phyloP scores from a whole-genome alignment of 2,888 invertebrate species.

The Drosophila mimica region DNA sequence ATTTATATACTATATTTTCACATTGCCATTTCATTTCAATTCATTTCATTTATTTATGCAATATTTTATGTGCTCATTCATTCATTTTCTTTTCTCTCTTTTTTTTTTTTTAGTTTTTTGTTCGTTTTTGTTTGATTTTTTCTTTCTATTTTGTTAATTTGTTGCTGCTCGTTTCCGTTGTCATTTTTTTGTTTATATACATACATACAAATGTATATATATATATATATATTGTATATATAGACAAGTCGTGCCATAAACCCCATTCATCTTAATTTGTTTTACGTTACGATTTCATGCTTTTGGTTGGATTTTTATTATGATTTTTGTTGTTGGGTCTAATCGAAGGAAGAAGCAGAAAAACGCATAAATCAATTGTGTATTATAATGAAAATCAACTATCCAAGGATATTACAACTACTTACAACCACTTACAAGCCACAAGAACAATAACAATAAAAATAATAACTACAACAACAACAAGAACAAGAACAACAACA shows the following conservation, averaged over 20 bases:
- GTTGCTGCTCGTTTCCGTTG: constrained; percentile 63
- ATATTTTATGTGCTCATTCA: constrained; percentile 76
- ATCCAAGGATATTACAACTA: constrained; percentile 40
- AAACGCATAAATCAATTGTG: constrained; percentile 51
- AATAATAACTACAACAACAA: constrained; percentile 44
- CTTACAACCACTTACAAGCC: constrained; percentile 35
- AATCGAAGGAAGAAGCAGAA: constrained; percentile 18
- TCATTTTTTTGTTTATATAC: constrained; percentile 59
- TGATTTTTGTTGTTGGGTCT: constrained; percentile 35
- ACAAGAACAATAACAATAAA: constrained; percentile 51
- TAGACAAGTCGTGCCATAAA: constrained; percentile 66
- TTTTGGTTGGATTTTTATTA: constrained; percentile 54
- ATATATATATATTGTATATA: constrained; percentile 33
- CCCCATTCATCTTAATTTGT: constrained; percentile 76
- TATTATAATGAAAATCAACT: constrained; percentile 53
- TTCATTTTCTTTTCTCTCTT: constrained; percentile 50
- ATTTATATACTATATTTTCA: constrained; percentile 49
- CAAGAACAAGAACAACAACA: constrained; percentile 54
- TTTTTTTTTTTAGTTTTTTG: constrained; percentile 4
- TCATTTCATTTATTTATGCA: constrained; percentile 80
- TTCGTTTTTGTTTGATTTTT: constrained; percentile 20
- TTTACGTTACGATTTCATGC: constrained; percentile 48
- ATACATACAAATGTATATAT: constrained; percentile 24
- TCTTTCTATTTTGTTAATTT: constrained; percentile 61
- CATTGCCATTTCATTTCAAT: constrained; percentile 79